Percentiles rank a stretch among this genome's conserved stretches.
These are phyloP conservation scores for Cheilosia pagana DNA, from an alignment of 2,888 invertebrate species.

Conservation along the genomic window DNA sequence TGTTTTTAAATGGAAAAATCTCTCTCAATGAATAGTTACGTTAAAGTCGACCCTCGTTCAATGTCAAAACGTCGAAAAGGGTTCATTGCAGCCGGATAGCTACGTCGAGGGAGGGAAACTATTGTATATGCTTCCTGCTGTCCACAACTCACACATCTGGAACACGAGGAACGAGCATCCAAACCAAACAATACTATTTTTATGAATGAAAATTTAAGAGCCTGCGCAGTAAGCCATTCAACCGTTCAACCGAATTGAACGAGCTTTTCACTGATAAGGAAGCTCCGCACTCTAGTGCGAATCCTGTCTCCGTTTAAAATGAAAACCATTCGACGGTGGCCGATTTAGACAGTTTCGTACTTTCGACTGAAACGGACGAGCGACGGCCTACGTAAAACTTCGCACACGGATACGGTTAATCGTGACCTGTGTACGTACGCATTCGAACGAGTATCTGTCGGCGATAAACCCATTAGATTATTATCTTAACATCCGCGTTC, in stretches of 20 bases:
- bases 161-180: background rate
- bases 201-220: slow-evolving; percentile 47
- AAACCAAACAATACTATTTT: background rate
- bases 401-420: background rate
- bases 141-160: background rate
- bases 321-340: slow-evolving; percentile 9
- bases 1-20: background rate
- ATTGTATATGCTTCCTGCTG: background rate
- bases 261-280: slow-evolving; percentile 63
- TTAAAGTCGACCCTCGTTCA: background rate
- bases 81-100: background rate
- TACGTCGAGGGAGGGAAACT: background rate
- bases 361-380: slow-evolving; percentile 6
- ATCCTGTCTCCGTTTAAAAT: slow-evolving; percentile 40
- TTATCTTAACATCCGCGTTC: slow-evolving; percentile 52
- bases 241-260: slow-evolving; percentile 14
- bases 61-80: background rate
- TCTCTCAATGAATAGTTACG: background rate
- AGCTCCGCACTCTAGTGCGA: slow-evolving; percentile 27
- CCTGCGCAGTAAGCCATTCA: slow-evolving; percentile 49
- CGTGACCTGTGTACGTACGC: slow-evolving; percentile 1
- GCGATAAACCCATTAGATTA: slow-evolving; percentile 46
- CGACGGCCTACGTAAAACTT: slow-evolving; percentile 4
- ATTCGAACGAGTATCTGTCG: background rate
- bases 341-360: slow-evolving; percentile 38